Evolutionary conservation across 2,797 vertebrate species (phyloP), one percentile per base, ranked within the genome.

Genomic region (Stomatorhinus walkeri): DNA sequence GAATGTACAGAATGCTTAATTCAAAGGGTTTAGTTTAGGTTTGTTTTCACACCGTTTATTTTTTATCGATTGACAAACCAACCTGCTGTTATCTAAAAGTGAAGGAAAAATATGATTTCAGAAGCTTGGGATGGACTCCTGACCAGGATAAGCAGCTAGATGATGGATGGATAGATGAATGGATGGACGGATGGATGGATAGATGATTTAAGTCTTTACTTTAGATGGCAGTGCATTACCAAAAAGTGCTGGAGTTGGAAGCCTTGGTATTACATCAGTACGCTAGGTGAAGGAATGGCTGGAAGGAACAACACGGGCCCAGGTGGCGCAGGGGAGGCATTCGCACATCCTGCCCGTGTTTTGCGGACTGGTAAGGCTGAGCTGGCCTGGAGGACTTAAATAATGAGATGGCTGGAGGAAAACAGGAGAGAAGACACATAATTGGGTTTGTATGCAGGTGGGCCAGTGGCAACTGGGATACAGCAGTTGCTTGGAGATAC

Each of bases 361-460:
- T 40, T 40, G 28, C 36, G 64, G 64, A 28, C 61, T 12, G 64
- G 28, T 16, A 19, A 32, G 68, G 68, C 14, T 22, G 40, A 81
- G 19, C 76, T 81, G 76, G 76, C 76, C 76, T 81, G 76, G 76
- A 81, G 76, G 76, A 43, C 40, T 81, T 46, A 81, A 81, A 81
- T 81, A 81, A 81, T 46, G 76, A 81, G 76, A 40, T 76, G 68
- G 40, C 8, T 46, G 19, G 40, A 81, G 76, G 68, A 46, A 43
- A 46, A 43, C 40, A 81, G 76, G 76, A 46, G 76, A 22, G 76
- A 6, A 81, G 40, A 46, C 40, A 22, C 16, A 6, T 46, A 81
- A 46, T 22, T 81, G 36, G 68, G 76, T 46, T 46, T n/a, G 16
- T 81, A 81, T 81, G 40, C 76, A 22, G 76, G 76, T 22, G 76